phyloP scores from a whole-genome alignment of 1,140 invertebrate genomes.

The Monochamus saltuarius region DNA sequence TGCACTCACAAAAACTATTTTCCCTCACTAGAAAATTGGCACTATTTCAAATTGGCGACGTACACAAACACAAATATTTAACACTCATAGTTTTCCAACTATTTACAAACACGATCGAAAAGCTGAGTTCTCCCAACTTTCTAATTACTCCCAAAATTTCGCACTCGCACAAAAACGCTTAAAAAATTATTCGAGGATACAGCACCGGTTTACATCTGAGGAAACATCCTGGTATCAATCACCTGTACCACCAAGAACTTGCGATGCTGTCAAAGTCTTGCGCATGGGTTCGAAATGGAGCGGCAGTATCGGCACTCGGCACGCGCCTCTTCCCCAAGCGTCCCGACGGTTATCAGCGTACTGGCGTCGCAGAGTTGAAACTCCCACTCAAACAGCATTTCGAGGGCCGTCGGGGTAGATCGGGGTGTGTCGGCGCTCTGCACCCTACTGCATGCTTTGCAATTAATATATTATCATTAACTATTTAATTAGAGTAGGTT shows the following conservation, averaged over 20 bases:
- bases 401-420: slow-evolving; percentile 27
- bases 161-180: too few species aligned
- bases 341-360: slow-evolving; percentile 41
- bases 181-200: too few species aligned
- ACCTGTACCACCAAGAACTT: too few species aligned
- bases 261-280: neutral
- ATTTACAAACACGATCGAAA: too few species aligned
- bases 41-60: slow-evolving; percentile 24
- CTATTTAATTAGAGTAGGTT: slow-evolving; percentile 50
- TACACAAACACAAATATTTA: slow-evolving; percentile 16
- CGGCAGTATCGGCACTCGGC: slow-evolving; percentile 7
- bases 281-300: slow-evolving; percentile 9
- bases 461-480: slow-evolving; percentile 53
- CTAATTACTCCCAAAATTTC: too few species aligned
- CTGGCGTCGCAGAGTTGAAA: slow-evolving; percentile 35
- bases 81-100: slow-evolving; percentile 5
- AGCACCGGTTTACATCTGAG: too few species aligned
- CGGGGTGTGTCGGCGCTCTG: slow-evolving; percentile 36
- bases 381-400: slow-evolving; percentile 38
- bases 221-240: too few species aligned
- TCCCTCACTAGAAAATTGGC: slow-evolving; percentile 20
- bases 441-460: slow-evolving; percentile 48
- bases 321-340: slow-evolving; percentile 21
- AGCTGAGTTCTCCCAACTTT: too few species aligned
- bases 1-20: too few species aligned